Base-by-base conservation (phyloP, 1,140 invertebrate species). In the Brachionus sp. region DNA sequence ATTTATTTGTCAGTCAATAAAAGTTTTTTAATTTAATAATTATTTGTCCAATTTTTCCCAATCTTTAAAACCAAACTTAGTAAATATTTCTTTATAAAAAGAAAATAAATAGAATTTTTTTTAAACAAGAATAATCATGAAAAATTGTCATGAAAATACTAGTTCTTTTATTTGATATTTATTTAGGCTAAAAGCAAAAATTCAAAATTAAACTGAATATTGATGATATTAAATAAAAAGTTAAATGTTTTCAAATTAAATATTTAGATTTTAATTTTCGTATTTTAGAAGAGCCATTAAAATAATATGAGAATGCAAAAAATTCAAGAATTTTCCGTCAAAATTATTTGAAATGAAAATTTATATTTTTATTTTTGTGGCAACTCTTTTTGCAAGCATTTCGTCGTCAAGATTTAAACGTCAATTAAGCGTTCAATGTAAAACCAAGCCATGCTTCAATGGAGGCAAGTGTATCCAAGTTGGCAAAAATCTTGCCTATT, bases 391-490 rank as follows among this genome's bases (percentile, higher is more conserved):
- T 42, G 66, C 0, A 42, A 37, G 29, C 9, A 13, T 37, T 16
- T 16, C 64, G 9, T 13, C 25, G 5, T 3, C n/a, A n/a, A 33
- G 33, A n/a, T 10, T 5, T 19, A 70, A 42, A 9, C 33, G 66
- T 3, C 66, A 70, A 23, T n/a, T 70, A 39, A 70, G 39, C 16
- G 29, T 19, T 10, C 12, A 39, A 39, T 70, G 66, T 33, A 35
- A n/a, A 9, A 4, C 37, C 4, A 39, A 10, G n/a, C 66, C 66
- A 16, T 70, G 66, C 16, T 19, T 70, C 0, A 70, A 70, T 19
- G 66, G 66, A 37, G 66, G 66, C 35, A 70, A 44, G 16, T 70
- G 66, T 16, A 70, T 70, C 9, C 66, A 42, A 39, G 66, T 70
- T 35, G 66, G 25, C 19, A 37, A 19, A 39, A 70, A 37, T 12